Base-by-base conservation (phyloP, 1,140 invertebrate genomes). In the Drosophila sturtevanti region DNA sequence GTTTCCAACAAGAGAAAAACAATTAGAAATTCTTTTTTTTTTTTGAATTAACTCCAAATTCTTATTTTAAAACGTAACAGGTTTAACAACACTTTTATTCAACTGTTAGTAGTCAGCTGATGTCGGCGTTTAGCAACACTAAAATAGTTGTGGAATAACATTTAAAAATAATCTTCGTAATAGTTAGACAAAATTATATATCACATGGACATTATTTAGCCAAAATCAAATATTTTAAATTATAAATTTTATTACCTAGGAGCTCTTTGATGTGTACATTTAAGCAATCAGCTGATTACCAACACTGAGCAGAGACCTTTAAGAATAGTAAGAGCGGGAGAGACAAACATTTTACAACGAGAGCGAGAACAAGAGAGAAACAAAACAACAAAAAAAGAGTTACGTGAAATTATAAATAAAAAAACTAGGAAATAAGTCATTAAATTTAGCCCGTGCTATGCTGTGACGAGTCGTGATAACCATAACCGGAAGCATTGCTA, bases 381-480 rank as follows among this genome's bases (percentile, higher is more conserved):
- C 66, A 70, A 66, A 74, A 48, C 68, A 70, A 68, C 75, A 79
- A 79, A 78, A 85, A 72, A 77, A 69, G 60, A 77, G 84, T 86
- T 87, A 87, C 82, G 82, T 87, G 80, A 79, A 89, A 76, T 77
- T 75, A 82, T 86, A 89, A 86, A 86, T 89, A 74, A 74, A 89
- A 82, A 79, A 79, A 59, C 54, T 56, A 66, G 68, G 68, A 78
- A 79, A 75, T 86, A 72, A 65, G 66, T 85, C 38, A 68, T 58
- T 55, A 55, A 48, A 48, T 48, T 48, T 48, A 48, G 41, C 18
- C 18, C 41, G 41, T 16, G 41, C 41, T 48, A 48, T 48, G 41
- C 58, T 64, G 66, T 71, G 67, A 66, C 51, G 66, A 69, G 55
- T 9, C 21, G 62, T 69, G 38, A 31, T 31, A 68, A 41, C 56